Base-by-base conservation (phyloP, 2,797 vertebrate genomes). In the Eulemur coronatus region DNA sequence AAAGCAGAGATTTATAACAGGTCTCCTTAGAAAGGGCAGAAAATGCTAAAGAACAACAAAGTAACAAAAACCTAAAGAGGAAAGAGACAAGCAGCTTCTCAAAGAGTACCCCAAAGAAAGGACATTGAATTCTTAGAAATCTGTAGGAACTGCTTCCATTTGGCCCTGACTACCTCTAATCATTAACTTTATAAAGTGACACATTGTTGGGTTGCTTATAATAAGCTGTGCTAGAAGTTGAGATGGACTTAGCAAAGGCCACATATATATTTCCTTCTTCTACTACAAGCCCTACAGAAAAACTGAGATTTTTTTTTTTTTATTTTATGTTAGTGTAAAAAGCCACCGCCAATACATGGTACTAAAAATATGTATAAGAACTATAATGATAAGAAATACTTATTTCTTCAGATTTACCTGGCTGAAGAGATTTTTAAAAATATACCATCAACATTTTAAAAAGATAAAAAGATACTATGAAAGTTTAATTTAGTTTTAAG, bases 171-270 rank as follows among this genome's bases (percentile, higher is more conserved):
- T 75, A 92, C 46, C 76, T 70, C 89, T 92, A 95, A 87, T 84
- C 20, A 84, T 94, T 94, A 94, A 90, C 89, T 87, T 95, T 96
- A 89, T 92, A 26, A 86, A 92, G 70, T 86, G 33, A 48, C 41
- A 86, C 41, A 61, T 5, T 72, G 33, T 43, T 59, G 59, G 22
- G 20, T 33, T 82, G 46, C 38, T 79, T 70, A 10, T 61, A 86
- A 94, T 76, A 92, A 93, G 12, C 57, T 75, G 9, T 43, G 18
- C 30, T 94, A 35, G 22, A 87, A 63, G 48, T 48, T 90, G 63
- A 84, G 33, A 61, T 13, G 48, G 46, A 85, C n/a, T 67, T 88
- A 84, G 35, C 35, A 85, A 91, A 6, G 78, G 48, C 76, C 59
- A 92, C 26, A 85, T 35, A 92, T 55, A 70, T 43, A 73, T 55